These are phyloP conservation scores for Mareca strepera DNA, from an alignment of 2,797 vertebrate species.

Conservation along the genomic window DNA sequence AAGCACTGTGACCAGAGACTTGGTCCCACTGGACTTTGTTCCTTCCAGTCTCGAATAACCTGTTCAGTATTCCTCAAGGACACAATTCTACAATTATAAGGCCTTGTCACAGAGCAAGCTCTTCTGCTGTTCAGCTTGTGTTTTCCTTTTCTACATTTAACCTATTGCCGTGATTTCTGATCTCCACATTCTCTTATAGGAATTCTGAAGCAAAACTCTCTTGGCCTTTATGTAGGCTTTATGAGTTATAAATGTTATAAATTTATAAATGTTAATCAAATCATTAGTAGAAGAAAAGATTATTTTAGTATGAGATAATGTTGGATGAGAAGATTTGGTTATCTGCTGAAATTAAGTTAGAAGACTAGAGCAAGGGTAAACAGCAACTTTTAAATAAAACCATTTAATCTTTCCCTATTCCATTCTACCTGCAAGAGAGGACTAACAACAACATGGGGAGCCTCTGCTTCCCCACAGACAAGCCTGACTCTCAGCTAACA, in stretches of 20 bases:
- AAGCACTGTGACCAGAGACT: background rate
- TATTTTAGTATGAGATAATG: background rate
- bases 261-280: background rate
- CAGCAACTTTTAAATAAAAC: background rate
- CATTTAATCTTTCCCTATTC: accelerated
- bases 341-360: background rate
- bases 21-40: background rate
- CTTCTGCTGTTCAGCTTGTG: background rate
- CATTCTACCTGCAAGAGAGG: background rate
- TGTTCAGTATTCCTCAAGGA: background rate
- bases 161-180: background rate
- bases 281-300: background rate
- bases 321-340: background rate
- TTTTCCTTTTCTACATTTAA: background rate
- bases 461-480: background rate
- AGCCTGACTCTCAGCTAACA: background rate
- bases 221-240: background rate
- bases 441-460: background rate
- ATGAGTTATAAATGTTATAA: background rate
- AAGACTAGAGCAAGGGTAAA: background rate
- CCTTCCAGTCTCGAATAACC: background rate
- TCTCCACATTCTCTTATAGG: background rate
- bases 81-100: background rate
- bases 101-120: background rate
- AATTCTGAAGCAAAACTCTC: background rate